A percentile compares a stretch with the other conserved stretches of the same genome.
Conservation (phyloP, 2,797 vertebrate species). For the Erpetoichthys calabaricus region DNA sequence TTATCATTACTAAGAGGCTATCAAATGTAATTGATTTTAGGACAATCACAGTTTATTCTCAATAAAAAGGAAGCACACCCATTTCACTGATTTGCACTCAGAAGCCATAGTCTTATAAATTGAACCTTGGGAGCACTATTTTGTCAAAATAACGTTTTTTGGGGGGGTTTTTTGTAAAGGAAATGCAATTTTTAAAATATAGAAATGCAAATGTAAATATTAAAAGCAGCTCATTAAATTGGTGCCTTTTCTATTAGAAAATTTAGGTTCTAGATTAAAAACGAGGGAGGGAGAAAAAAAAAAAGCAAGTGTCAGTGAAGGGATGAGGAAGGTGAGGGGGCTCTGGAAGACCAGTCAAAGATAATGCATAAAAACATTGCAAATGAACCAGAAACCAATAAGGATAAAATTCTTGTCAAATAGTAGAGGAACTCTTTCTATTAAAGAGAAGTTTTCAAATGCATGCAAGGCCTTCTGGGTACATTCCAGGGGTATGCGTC, state of each 20-base stretch:
- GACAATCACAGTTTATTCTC: no score
- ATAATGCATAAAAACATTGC: slow-evolving; percentile 30
- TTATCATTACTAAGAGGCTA: no score
- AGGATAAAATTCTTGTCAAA: no score
- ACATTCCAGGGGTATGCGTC: slow-evolving; percentile 17
- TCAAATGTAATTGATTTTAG: no score
- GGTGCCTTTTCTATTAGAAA: slow-evolving; percentile 23
- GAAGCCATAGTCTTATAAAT: no score
- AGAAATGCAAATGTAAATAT: no score
- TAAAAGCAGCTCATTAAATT: slow-evolving; percentile 23
- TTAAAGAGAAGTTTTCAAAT: slow-evolving; percentile 19
- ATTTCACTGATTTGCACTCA: no score
- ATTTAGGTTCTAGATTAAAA: slow-evolving; percentile 26
- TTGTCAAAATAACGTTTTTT: slow-evolving; percentile 22
- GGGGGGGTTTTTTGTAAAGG: slow-evolving; percentile 16
- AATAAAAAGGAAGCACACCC: no score
- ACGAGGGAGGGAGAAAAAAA: slow-evolving; percentile 23
- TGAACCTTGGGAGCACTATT: no score
- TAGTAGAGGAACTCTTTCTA: no score
- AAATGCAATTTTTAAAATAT: no score
- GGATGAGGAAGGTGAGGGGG: neutral
- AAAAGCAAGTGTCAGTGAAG: slow-evolving; percentile 17
- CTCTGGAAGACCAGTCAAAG: slow-evolving; percentile 28
- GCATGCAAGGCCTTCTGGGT: slow-evolving; percentile 52
- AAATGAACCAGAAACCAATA: slow-evolving; percentile 4